phyloP scores from a whole-genome alignment of 2,113 vertebrate species.

The Tetrax tetrax region DNA sequence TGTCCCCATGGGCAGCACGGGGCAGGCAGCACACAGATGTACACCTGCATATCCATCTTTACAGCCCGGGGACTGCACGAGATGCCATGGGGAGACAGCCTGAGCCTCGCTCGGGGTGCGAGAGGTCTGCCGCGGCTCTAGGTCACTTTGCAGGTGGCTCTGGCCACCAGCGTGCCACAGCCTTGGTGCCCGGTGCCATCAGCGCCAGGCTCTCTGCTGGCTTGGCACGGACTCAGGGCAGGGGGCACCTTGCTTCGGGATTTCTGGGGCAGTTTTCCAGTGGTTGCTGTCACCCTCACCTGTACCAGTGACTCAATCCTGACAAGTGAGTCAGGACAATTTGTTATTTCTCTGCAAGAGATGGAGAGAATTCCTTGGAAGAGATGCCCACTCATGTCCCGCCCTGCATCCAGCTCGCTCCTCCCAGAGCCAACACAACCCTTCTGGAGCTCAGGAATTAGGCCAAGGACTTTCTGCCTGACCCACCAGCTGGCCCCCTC shows the following conservation, averaged over 20 bases:
- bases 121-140: not conserved
- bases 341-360: not conserved
- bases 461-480: not conserved
- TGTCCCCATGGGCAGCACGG: not conserved
- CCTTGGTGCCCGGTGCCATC: not conserved
- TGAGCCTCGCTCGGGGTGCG: accelerated
- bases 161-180: accelerated
- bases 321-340: not conserved
- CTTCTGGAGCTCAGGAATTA: not conserved
- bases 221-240: accelerated
- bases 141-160: not conserved
- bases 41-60: accelerated
- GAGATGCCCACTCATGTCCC: accelerated
- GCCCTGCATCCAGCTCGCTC: not conserved
- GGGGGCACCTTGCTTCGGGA: accelerated
- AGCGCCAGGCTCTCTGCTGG: not conserved
- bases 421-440: not conserved
- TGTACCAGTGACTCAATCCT: not conserved
- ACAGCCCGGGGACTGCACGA: accelerated
- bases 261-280: not conserved
- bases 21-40: not conserved
- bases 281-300: not conserved
- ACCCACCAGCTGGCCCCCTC: not conserved
- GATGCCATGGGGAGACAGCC: not conserved
- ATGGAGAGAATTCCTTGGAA: not conserved